Evolutionary conservation across 2,797 vertebrate genomes (phyloP).

Genomic region (Squalus acanthias): DNA sequence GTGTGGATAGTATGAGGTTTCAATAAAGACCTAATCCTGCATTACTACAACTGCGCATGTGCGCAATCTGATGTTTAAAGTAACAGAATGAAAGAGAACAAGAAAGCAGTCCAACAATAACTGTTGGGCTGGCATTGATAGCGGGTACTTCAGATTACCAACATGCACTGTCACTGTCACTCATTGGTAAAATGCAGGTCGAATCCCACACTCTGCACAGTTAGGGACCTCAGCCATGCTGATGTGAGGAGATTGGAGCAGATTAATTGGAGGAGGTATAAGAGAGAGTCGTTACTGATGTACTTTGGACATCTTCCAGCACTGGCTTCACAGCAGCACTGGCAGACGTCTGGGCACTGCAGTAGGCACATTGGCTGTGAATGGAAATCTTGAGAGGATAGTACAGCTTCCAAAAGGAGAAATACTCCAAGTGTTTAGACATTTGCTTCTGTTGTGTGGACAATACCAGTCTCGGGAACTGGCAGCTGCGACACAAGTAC

Average conservation of each 20-base stretch:
- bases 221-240: background rate
- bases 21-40: too few species aligned
- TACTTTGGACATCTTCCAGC: background rate
- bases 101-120: too few species aligned
- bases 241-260: background rate
- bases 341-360: background rate
- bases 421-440: background rate
- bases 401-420: background rate
- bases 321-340: background rate
- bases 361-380: background rate
- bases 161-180: background rate
- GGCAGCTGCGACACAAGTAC: background rate
- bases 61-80: too few species aligned
- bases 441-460: too few species aligned
- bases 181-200: background rate
- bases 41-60: too few species aligned
- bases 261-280: background rate
- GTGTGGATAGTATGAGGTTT: too few species aligned
- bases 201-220: background rate
- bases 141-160: background rate
- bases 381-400: background rate
- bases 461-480: background rate
- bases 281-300: background rate
- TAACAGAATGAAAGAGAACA: too few species aligned
- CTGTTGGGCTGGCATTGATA: background rate